Percentiles rank a stretch among this genome's conserved stretches.
These are phyloP conservation scores for Dryobates pubescens DNA, from an alignment of 2,797 vertebrate species.

Conservation along the genomic window DNA sequence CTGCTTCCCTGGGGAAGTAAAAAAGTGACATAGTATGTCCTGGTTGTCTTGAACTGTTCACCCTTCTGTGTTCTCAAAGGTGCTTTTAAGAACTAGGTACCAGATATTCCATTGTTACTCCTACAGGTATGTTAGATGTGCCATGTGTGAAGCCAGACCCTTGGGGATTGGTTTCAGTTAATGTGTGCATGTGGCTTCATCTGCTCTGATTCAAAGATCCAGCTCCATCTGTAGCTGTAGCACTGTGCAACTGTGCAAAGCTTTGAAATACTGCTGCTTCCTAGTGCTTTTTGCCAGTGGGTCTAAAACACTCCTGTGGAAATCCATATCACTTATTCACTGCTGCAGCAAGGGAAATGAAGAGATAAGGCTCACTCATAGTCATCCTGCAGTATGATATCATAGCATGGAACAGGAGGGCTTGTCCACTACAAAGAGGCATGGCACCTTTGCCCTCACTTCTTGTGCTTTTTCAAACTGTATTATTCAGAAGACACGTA, in stretches of 20 bases:
- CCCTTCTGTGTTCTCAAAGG: neutral
- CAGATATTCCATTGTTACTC: neutral
- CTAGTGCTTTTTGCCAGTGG: neutral
- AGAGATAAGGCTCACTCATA: neutral
- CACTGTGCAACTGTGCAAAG: neutral
- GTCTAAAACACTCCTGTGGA: neutral
- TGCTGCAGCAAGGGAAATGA: neutral
- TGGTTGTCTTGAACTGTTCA: neutral
- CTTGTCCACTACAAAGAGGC: neutral
- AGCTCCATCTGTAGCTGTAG: neutral
- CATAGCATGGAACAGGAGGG: neutral
- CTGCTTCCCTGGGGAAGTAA: neutral
- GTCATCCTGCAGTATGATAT: neutral
- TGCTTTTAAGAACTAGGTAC: neutral
- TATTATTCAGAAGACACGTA: neutral
- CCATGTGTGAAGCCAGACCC: neutral
- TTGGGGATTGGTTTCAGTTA: neutral
- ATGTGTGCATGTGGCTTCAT: neutral
- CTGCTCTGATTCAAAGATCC: neutral
- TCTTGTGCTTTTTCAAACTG: neutral
- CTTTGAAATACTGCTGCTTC: neutral
- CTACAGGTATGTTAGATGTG: neutral
- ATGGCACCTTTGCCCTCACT: neutral
- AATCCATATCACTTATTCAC: rapidly evolving
- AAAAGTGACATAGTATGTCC: neutral